Evolutionary conservation across 2,113 vertebrate species (phyloP).

Genomic region (Caretta caretta): DNA sequence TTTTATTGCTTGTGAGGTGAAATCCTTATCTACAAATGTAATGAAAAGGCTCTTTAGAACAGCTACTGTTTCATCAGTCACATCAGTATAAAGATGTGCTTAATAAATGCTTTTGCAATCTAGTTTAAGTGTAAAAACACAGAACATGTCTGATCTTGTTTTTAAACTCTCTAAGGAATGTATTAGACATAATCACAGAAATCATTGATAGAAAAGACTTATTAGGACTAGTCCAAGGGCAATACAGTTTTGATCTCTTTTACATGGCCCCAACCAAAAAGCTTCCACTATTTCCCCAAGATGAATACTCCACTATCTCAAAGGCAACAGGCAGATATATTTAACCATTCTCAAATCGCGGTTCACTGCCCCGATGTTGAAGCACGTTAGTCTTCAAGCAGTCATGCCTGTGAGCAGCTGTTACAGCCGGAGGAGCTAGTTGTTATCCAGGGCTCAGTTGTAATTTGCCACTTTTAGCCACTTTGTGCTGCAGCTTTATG

Average conservation of each 20-base stretch:
- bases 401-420: not conserved
- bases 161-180: too few relatives aligned
- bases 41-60: not conserved
- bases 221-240: not conserved
- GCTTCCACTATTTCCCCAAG: not conserved
- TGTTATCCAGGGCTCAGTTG: too few relatives aligned
- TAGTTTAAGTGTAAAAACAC: not conserved
- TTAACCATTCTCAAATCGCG: not conserved
- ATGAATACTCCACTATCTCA: not conserved
- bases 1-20: not conserved
- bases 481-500: not conserved
- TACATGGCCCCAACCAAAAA: not conserved
- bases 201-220: too few relatives aligned
- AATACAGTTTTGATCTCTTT: not conserved
- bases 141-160: not conserved
- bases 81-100: not conserved
- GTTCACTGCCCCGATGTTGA: rapidly evolving
- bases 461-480: not conserved
- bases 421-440: too few relatives aligned
- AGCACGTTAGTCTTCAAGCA: not conserved
- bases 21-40: not conserved
- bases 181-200: too few relatives aligned
- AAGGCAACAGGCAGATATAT: not conserved
- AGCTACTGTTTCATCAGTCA: not conserved
- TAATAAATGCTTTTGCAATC: not conserved